phyloP scores from a whole-genome alignment of 2,113 vertebrate genomes.

The human region DNA sequence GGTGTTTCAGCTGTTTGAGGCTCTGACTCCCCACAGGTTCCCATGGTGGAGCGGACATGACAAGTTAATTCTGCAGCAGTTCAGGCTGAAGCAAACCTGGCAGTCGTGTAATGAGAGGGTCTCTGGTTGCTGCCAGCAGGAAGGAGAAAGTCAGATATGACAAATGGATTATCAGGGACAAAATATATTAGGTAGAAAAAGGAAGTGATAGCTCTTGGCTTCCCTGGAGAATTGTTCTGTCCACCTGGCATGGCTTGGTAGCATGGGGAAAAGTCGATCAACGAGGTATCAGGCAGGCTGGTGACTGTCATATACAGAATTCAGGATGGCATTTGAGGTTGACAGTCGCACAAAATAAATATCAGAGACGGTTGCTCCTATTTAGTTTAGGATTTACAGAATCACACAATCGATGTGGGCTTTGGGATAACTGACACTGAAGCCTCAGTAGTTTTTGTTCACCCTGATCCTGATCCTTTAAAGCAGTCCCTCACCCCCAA shows the following conservation, averaged over 20 bases:
- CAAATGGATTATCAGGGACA: slow-evolving; percentile 31
- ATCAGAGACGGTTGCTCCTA: background rate
- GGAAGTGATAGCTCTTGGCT: background rate
- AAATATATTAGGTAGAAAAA: background rate
- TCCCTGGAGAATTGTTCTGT: background rate
- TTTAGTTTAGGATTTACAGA: background rate
- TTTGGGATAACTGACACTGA: background rate
- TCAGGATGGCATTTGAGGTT: background rate
- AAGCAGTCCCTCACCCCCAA: no score
- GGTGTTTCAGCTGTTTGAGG: slow-evolving; percentile 31
- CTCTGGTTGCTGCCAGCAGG: background rate
- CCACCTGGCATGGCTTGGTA: background rate
- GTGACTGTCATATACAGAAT: background rate
- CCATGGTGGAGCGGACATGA: slow-evolving; percentile 48
- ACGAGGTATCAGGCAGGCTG: background rate
- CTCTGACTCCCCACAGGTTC: slow-evolving; percentile 57
- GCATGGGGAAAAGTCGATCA: background rate
- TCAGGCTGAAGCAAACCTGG: slow-evolving; percentile 30
- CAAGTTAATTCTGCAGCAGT: slow-evolving; percentile 76
- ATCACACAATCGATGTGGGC: background rate
- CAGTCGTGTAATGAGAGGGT: slow-evolving; percentile 55
- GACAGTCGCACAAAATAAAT: background rate
- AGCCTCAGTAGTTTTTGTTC: background rate
- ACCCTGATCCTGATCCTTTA: background rate
- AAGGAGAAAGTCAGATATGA: background rate